Evolutionary conservation across 2,113 vertebrate species (phyloP).

Genomic region (Collichthys lucidus): DNA sequence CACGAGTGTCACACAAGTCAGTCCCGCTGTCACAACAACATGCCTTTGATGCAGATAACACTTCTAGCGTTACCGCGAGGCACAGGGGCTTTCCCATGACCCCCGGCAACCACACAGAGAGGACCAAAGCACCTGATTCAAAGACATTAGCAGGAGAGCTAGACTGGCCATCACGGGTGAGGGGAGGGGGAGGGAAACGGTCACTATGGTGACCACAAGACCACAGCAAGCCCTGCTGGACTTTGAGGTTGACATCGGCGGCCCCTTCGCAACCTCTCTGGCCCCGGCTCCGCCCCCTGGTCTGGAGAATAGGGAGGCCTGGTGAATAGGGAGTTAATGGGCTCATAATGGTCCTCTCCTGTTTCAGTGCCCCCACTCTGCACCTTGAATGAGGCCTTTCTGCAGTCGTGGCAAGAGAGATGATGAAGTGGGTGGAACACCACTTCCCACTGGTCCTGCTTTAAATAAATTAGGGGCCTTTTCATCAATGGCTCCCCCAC

Average conservation of each 20-base stretch:
- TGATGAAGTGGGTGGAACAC: constrained; percentile 74
- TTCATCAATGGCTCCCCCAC: constrained; percentile 54
- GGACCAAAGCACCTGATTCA: constrained; percentile 62
- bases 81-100: constrained; percentile 78
- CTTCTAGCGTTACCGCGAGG: constrained; percentile 1
- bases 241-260: constrained; percentile 56
- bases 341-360: constrained; percentile 78
- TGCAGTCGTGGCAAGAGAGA: constrained; percentile 66
- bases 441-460: constrained; percentile 70
- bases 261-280: constrained; percentile 60
- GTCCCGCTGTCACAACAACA: constrained; percentile 12
- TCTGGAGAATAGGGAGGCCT: constrained; percentile 56
- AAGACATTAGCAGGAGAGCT: constrained; percentile 28
- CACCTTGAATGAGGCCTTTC: constrained; percentile 74
- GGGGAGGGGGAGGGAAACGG: constrained; percentile 26
- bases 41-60: constrained; percentile 25
- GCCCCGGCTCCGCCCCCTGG: constrained; percentile 55
- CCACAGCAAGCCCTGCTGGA: constrained; percentile 48
- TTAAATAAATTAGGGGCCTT: constrained; percentile 79
- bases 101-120: constrained; percentile 53
- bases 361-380: constrained; percentile 67
- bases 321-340: constrained; percentile 77
- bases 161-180: constrained; percentile 26
- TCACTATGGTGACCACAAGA: constrained; percentile 69
- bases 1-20: background rate